These are phyloP conservation scores for Papilio elwesi DNA, from an alignment of 2,888 invertebrate genomes.

Conservation along the genomic window DNA sequence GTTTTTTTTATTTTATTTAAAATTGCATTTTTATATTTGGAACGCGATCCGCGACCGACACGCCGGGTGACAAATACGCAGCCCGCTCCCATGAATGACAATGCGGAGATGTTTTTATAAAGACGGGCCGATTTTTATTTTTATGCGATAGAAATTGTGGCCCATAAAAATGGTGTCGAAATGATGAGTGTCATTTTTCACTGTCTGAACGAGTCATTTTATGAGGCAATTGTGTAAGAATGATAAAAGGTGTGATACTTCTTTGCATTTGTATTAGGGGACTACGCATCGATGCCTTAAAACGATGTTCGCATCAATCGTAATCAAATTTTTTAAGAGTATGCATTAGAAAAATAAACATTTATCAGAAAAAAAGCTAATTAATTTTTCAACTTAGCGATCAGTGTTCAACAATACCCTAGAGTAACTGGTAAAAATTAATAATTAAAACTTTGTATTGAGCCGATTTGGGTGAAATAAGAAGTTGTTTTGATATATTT, in stretches of 20 bases:
- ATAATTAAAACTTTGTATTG: too few relatives aligned
- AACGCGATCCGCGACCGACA: conserved; percentile 76
- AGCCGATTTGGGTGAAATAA: too few relatives aligned
- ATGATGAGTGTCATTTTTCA: conserved; percentile 82
- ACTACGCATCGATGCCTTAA: not conserved
- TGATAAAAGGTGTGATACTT: conserved; percentile 56
- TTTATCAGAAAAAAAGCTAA: too few relatives aligned
- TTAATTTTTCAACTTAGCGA: too few relatives aligned
- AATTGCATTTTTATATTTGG: conserved; percentile 84
- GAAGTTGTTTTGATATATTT: too few relatives aligned
- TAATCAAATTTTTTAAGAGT: too few relatives aligned
- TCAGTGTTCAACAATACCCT: too few relatives aligned
- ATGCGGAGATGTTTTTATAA: conserved; percentile 83
- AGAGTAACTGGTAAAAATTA: too few relatives aligned
- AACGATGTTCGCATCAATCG: not conserved
- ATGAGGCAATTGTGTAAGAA: conserved; percentile 75
- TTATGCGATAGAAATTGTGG: conserved; percentile 83
- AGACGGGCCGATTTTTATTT: conserved; percentile 78
- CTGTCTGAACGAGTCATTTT: conserved; percentile 77
- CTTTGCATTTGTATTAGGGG: conserved; percentile 51
- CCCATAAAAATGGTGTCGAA: conserved; percentile 80
- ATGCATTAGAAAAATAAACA: too few relatives aligned
- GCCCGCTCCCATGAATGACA: conserved; percentile 82
- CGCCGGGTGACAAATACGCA: conserved; percentile 83
- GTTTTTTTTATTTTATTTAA: conserved; percentile 83